phyloP scores from a whole-genome alignment of 2,888 invertebrate genomes.

The Cremastinae sp. region DNA sequence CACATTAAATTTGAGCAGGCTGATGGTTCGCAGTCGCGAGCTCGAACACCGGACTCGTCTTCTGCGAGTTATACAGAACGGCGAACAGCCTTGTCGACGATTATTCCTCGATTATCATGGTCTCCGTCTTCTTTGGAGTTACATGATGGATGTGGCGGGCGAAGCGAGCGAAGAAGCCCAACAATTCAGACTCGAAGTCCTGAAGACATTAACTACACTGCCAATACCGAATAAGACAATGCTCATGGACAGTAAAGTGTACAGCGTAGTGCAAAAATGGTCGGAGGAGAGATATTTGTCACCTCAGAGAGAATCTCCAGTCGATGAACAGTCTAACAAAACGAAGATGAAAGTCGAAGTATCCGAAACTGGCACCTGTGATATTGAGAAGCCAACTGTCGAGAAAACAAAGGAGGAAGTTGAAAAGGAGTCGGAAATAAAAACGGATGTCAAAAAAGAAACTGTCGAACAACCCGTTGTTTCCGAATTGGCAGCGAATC shows the following conservation, averaged over 20 bases:
- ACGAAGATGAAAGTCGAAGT: conserved; percentile 68
- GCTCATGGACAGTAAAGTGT: conserved; percentile 94
- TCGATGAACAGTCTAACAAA: conserved; percentile 70
- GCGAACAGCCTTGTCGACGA: conserved; percentile 90
- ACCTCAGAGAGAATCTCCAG: conserved; percentile 73
- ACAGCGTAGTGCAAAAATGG: conserved; percentile 93
- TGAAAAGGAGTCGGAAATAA: conserved; percentile 63
- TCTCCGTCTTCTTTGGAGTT: conserved; percentile 92
- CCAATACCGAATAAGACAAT: conserved; percentile 97
- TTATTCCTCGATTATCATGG: conserved; percentile 97
- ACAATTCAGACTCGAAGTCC: conserved; percentile 82
- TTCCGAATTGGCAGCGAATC: conserved; percentile 83
- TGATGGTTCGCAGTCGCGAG: conserved; percentile 96
- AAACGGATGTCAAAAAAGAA: conserved; percentile 66
- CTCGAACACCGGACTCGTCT: conserved; percentile 88
- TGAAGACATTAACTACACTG: conserved; percentile 90
- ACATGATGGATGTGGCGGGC: conserved; percentile 90
- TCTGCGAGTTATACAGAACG: conserved; percentile 88
- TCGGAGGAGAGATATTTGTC: conserved; percentile 79
- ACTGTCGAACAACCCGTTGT: conserved; percentile 66
- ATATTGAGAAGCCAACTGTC: conserved; percentile 68
- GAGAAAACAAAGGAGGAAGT: conserved; percentile 48
- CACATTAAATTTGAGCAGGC: conserved; percentile 92
- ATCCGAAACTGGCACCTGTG: conserved; percentile 65
- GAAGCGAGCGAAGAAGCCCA: conserved; percentile 80